Base-by-base conservation (phyloP, 2,113 vertebrate species). In the Casuarius casuarius region DNA sequence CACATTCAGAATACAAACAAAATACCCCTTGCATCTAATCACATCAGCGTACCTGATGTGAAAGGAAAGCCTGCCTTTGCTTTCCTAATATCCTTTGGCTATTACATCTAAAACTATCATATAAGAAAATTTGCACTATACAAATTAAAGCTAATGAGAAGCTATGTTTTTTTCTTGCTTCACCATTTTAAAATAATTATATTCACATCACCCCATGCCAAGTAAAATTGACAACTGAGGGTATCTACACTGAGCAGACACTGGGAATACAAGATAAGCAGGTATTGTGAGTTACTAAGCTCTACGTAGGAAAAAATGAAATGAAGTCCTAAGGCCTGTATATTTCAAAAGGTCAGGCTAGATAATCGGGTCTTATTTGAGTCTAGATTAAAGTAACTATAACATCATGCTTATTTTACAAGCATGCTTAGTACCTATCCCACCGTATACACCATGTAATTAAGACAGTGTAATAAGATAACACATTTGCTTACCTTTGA, bases 401-500 rank as follows among this genome's bases (percentile, higher is more conserved):
- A 96, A 78, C 56, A 95, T 79, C 61, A 81, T 90, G 71, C 76
- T 90, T 97, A 88, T 95, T 95, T 94, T 94, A 90, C 21, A 91
- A 87, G 87, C 78, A 94, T 35, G 1, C 94, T 95, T 90, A 95
- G 68, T 91, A 82, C 78, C 56, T 75, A 88, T 35, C 77, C 89
- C 85, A 90, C 75, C 86, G 59, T 58, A 92, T 92, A 94, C 31
- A 71, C 72, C 65, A 71, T 83, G 66, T 92, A 87, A 91, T 96
- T 95, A 97, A 92, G 81, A 83, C 56, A 96, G 0, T 46, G 38
- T 87, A 93, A 95, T 94, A 66, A 97, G 91, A 92, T 96, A 81
- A 94, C 38, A 38, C 23, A 90, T 97, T 97, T 93, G 84, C 98
- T 99, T 97, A 99, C 99, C 99, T 99, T 99, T 99, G 96, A 99